These are phyloP conservation scores for Trematocara stigmaticum DNA, from an alignment of 2,113 vertebrate genomes.

Conservation along the genomic window DNA sequence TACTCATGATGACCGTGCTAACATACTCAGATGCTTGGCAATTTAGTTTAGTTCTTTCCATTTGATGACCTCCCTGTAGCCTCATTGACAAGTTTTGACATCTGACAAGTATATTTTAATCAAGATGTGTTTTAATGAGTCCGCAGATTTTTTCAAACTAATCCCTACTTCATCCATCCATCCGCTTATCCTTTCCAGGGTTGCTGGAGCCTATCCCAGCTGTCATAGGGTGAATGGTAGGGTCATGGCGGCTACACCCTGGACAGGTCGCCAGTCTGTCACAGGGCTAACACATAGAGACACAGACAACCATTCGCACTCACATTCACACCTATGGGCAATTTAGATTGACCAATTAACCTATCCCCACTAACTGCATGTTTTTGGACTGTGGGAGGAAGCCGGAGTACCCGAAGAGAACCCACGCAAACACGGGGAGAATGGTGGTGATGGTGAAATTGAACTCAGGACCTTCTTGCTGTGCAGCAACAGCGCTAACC, in stretches of 20 bases:
- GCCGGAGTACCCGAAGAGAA: fast-evolving
- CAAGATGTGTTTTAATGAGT: neutral
- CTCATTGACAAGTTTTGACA: neutral
- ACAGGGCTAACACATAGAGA: too few species aligned
- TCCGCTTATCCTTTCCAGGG: too few species aligned
- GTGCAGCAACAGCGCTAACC: neutral
- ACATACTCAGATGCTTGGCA: neutral
- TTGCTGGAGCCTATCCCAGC: too few species aligned
- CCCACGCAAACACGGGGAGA: neutral
- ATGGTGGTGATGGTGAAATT: neutral
- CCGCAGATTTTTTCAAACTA: fast-evolving
- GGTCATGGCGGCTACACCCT: too few species aligned
- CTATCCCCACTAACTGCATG: neutral
- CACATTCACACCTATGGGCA: neutral
- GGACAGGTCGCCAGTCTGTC: too few species aligned
- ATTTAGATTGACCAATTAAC: neutral
- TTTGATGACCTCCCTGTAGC: neutral
- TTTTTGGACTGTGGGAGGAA: neutral
- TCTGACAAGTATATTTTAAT: neutral
- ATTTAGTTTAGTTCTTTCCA: neutral
- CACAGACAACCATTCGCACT: too few species aligned
- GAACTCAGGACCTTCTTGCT: neutral
- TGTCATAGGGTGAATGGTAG: too few species aligned
- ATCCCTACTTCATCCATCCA: neutral
- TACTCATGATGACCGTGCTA: neutral